Conservation (phyloP, 2,888 invertebrate genomes). For the Acrocyrtus sp. region DNA sequence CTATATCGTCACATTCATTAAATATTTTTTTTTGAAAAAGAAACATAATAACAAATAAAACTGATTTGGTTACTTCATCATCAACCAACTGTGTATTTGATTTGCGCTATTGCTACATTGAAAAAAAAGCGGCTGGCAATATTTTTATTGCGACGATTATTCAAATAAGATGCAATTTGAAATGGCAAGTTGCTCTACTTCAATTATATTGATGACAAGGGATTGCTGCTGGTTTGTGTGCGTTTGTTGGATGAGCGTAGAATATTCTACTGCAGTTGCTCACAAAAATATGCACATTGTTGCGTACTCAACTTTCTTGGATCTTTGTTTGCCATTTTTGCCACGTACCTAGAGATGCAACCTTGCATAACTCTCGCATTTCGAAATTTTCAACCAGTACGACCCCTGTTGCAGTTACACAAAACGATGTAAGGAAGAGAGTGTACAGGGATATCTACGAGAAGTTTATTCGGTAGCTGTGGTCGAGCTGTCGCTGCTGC, state of each 20-base stretch:
- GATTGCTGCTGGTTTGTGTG: not conserved
- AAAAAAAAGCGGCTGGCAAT: no score
- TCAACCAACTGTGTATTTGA: not conserved
- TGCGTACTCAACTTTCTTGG: no score
- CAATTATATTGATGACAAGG: not conserved
- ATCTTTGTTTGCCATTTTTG: not conserved
- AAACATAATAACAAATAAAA: constrained; percentile 5
- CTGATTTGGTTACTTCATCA: constrained; percentile 38
- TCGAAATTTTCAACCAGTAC: constrained; percentile 41
- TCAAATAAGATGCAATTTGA: not conserved
- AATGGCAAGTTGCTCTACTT: not conserved
- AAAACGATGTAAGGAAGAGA: constrained; percentile 39
- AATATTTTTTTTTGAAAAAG: no score
- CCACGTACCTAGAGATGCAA: not conserved
- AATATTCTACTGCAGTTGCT: no score
- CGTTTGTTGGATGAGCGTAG: not conserved
- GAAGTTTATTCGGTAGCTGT: not conserved
- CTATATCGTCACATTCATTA: not conserved
- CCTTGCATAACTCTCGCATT: constrained; percentile 45
- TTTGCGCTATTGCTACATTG: not conserved
- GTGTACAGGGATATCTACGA: not conserved
- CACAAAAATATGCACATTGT: no score
- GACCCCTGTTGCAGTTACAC: constrained; percentile 40
- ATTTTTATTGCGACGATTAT: not conserved
- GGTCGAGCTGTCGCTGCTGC: constrained; percentile 28